These are phyloP conservation scores for Heliocidaris erythrogramma DNA, from an alignment of 35 echinoderm and acorn worm genomes.

Conservation along the genomic window DNA sequence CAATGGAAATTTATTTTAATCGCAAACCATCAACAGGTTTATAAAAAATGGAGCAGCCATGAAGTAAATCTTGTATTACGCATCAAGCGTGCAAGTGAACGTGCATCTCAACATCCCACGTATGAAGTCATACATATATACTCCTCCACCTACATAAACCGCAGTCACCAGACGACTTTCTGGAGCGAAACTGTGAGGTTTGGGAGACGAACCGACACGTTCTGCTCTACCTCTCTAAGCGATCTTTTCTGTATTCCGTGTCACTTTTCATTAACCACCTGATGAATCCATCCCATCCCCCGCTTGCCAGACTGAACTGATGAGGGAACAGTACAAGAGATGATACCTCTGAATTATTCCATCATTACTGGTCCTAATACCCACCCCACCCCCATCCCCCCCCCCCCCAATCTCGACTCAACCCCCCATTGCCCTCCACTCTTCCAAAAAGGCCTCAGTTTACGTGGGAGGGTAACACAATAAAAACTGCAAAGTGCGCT, in stretches of 20 bases:
- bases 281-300: background rate
- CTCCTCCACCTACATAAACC: background rate
- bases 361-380: background rate
- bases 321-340: background rate
- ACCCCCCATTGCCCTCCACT: background rate
- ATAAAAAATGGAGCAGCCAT: too few species aligned
- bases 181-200: background rate
- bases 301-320: background rate
- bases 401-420: background rate
- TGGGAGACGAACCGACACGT: too few species aligned
- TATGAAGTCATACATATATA: background rate
- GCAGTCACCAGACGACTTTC: background rate
- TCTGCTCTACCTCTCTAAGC: background rate
- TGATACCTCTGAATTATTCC: background rate
- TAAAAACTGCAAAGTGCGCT: background rate
- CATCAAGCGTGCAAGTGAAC: background rate
- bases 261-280: slow-evolving; percentile 4
- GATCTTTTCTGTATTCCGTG: background rate
- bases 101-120: background rate
- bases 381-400: too few species aligned
- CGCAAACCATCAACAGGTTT: too few species aligned
- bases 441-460: background rate
- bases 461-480: slow-evolving; percentile 8
- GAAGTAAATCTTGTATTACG: too few species aligned
- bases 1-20: too few species aligned